These are phyloP conservation scores for Sciaenops ocellatus DNA, from an alignment of 2,797 vertebrate genomes.

Conservation along the genomic window DNA sequence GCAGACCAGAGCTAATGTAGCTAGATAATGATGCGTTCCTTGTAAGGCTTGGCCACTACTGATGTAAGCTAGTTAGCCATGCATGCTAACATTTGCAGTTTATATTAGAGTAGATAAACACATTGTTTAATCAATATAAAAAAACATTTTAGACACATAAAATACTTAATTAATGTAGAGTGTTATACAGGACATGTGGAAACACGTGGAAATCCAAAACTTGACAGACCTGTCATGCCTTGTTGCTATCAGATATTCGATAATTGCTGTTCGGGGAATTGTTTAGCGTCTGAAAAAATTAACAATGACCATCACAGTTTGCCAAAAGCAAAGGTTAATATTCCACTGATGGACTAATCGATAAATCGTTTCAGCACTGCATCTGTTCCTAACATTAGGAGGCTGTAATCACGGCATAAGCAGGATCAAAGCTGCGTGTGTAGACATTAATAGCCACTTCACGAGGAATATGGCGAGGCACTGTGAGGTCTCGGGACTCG, in stretches of 20 bases:
- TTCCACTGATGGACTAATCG: not conserved
- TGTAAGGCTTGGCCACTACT: not conserved
- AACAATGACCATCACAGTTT: not conserved
- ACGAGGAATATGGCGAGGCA: conserved; percentile 10
- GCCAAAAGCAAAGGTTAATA: not conserved
- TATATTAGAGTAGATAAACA: no score
- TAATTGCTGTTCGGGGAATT: not conserved
- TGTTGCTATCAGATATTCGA: not conserved
- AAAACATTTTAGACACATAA: not conserved
- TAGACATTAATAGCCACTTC: conserved; percentile 27
- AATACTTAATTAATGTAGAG: not conserved
- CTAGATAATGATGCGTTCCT: not conserved
- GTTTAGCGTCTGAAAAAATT: not conserved
- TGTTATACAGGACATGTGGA: not conserved
- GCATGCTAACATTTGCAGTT: not conserved
- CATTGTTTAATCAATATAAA: not conserved
- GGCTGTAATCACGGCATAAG: not conserved
- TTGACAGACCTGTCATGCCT: not conserved
- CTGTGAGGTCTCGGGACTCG: conserved; percentile 33
- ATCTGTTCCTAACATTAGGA: not conserved
- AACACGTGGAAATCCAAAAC: not conserved
- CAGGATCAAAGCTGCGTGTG: not conserved
- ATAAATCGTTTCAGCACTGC: not conserved
- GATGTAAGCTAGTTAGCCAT: not conserved
- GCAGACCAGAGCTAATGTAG: not conserved